Evolutionary conservation across 2,888 invertebrate species (phyloP).

Genomic region (Harpalus rubripes): DNA sequence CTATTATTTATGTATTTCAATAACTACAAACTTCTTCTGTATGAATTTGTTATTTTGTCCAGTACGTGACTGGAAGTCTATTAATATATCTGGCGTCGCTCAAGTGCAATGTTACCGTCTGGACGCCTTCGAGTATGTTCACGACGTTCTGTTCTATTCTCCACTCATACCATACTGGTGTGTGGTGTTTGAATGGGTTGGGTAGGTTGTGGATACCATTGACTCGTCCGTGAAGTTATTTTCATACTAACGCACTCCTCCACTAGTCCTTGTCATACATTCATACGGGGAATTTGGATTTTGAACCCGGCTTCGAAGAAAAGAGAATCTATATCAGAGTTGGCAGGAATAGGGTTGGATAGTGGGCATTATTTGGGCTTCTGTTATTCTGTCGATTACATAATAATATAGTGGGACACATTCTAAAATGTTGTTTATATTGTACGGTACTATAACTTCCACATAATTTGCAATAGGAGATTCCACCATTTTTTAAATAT

Average conservation of each 20-base stretch:
- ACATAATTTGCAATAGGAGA: too few relatives aligned
- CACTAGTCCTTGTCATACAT: background rate
- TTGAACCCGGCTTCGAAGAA: slow-evolving; percentile 1
- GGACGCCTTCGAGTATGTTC: background rate
- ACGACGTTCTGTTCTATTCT: background rate
- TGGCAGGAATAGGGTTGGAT: too few relatives aligned
- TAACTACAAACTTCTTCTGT: too few relatives aligned
- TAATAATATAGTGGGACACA: too few relatives aligned
- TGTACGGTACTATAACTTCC: too few relatives aligned
- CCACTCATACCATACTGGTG: background rate
- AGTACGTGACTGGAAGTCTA: slow-evolving; percentile 5
- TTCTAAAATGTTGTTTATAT: too few relatives aligned
- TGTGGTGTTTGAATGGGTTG: background rate
- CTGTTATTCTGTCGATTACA: too few relatives aligned
- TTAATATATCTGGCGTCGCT: slow-evolving; percentile 10
- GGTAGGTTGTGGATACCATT: background rate
- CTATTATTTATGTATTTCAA: too few relatives aligned
- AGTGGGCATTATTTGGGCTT: too few relatives aligned
- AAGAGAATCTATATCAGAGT: too few relatives aligned
- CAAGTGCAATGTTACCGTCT: slow-evolving; percentile 46
- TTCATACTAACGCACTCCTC: background rate
- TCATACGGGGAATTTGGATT: background rate
- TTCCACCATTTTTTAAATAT: too few relatives aligned
- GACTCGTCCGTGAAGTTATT: background rate
- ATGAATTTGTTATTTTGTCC: background rate